Base-by-base conservation (phyloP, 2,888 invertebrate genomes). In the Diploptera punctata region DNA sequence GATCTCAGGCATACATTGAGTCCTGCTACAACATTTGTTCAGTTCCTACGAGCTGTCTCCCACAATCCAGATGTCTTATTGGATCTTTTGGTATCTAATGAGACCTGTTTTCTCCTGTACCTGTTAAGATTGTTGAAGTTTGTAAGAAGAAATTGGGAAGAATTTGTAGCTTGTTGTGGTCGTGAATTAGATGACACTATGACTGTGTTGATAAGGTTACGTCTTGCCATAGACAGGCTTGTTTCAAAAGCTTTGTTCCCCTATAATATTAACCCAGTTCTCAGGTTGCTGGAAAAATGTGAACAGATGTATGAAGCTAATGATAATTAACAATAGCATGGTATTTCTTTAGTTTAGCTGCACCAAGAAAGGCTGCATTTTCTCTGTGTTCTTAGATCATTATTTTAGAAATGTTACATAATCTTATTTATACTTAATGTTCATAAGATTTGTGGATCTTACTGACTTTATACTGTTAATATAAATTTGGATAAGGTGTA, bases 81-180 rank as follows among this genome's bases (percentile, higher is more conserved):
- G 18, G 95, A 96, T 82, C 90, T 94, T 80, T 87, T 96, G 76
- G 93, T 95, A 18, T 94, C 94, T 80, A 95, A 95, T 79, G 95
- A 96, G 82, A 96, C 96, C 1, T 95, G 95, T 82, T 96, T 96
- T 80, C 84, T 96, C 70, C 83, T 95, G 44, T 96, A 96, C 82
- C 84, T 96, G 77, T 84, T 95, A 75, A 86, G 95, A 79, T 92
- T 95, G 81, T 85, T 96, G 71, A 95, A 96, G 80, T 94, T 93
- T 83, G 90, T 93, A 2, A 87, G 92, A 75, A 87, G 91, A 76
- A 93, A 94, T 81, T 95, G 95, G 95, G 85, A 90, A 0, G 93
- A 92, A 80, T 95, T 95, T 81, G 87, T 93, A 4, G 87, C 88
- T 65, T 92, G 93, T 73, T 95, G 94, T 80, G 90, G 90, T 72